phyloP scores from a whole-genome alignment of 1,140 invertebrate species.

The Arctopsyche grandis region DNA sequence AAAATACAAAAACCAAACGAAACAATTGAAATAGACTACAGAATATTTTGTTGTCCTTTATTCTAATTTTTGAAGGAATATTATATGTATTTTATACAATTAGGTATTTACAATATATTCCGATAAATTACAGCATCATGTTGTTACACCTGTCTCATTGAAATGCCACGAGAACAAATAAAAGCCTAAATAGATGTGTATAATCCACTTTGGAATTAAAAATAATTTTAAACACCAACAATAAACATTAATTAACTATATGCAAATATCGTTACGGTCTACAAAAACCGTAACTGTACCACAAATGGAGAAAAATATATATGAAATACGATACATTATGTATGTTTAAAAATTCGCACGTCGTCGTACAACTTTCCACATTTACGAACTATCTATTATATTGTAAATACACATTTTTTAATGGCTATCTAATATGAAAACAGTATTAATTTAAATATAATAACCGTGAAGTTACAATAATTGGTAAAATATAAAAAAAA shows the following conservation, averaged over 20 bases:
- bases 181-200: neutral
- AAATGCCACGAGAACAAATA: conserved; percentile 2
- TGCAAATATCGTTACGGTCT: neutral
- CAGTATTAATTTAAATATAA: neutral
- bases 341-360: neutral
- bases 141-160: neutral
- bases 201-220: neutral
- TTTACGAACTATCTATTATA: neutral
- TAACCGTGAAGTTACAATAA: conserved; percentile 5
- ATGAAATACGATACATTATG: neutral
- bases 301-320: neutral
- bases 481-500: neutral
- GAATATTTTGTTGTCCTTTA: conserved; percentile 64
- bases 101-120: conserved; percentile 43
- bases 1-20: conserved; percentile 58
- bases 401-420: neutral
- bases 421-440: conserved; percentile 8
- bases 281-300: neutral
- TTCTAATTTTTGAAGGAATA: conserved; percentile 33
- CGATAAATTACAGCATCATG: conserved; percentile 12
- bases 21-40: conserved; percentile 57
- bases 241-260: conserved; percentile 1
- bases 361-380: neutral
- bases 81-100: conserved; percentile 37
- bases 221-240: conserved; percentile 7